phyloP scores from a whole-genome alignment of 2,113 vertebrate genomes.

The Cettia cetti region DNA sequence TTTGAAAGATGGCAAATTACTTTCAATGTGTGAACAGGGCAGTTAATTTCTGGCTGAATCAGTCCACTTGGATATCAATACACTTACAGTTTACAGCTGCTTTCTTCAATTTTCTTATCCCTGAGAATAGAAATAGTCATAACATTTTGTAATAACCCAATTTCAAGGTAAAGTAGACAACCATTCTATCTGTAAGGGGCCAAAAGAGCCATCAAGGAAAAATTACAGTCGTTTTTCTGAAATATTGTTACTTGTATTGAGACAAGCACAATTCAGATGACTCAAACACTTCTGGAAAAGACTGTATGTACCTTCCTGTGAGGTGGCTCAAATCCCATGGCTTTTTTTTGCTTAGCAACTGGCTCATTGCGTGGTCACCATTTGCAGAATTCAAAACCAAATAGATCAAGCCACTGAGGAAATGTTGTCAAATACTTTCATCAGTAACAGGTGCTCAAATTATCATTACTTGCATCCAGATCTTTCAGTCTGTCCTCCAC shows the following conservation, averaged over 20 bases:
- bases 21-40: neutral
- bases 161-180: neutral
- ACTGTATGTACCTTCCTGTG: neutral
- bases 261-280: neutral
- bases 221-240: neutral
- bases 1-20: neutral
- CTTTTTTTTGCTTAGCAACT: neutral
- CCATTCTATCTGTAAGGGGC: neutral
- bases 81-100: neutral
- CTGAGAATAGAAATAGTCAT: neutral
- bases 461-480: neutral
- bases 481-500: neutral
- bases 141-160: neutral
- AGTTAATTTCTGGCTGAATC: neutral
- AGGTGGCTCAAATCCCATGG: neutral
- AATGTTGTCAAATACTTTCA: neutral
- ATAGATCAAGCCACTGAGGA: neutral
- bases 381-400: neutral
- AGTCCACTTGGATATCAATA: neutral
- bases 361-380: accelerated
- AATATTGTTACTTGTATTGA: neutral
- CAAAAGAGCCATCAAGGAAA: neutral
- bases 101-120: neutral
- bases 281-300: neutral
- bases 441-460: neutral